phyloP scores from a whole-genome alignment of 1,140 invertebrate species.

The Drosophila pandora region DNA sequence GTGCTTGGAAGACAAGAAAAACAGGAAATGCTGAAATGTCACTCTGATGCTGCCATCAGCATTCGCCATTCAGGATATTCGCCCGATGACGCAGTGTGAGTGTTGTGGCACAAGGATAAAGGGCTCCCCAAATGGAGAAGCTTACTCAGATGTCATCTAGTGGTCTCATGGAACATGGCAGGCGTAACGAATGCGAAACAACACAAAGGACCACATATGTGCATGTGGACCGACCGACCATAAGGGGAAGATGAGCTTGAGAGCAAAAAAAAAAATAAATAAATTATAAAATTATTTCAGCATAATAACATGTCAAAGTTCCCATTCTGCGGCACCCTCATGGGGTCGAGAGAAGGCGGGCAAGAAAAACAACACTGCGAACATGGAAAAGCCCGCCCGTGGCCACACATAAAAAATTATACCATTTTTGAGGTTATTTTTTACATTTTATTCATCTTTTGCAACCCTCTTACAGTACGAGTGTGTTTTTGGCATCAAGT shows the following conservation, averaged over 20 bases:
- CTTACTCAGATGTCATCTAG: conserved; percentile 47
- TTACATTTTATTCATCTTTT: conserved; percentile 74
- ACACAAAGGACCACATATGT: conserved; percentile 21
- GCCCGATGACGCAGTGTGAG: conserved; percentile 21
- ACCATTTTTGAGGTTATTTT: conserved; percentile 67
- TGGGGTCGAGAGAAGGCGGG: conserved; percentile 34
- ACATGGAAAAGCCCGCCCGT: conserved; percentile 44
- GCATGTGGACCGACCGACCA: background rate
- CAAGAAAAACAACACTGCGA: conserved; percentile 54
- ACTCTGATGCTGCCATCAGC: conserved; percentile 62
- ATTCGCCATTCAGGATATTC: conserved; percentile 30
- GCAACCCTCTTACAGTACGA: conserved; percentile 22
- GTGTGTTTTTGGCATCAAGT: conserved; percentile 64
- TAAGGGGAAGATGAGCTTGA: background rate
- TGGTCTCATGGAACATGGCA: conserved; percentile 50
- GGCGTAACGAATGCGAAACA: conserved; percentile 52
- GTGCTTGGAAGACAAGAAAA: conserved; percentile 23
- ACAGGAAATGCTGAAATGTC: conserved; percentile 68
- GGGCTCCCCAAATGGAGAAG: conserved; percentile 54
- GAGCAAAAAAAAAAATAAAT: conserved; percentile 65
- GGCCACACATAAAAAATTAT: conserved; percentile 52
- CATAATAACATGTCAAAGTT: conserved; percentile 74
- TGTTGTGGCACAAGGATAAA: conserved; percentile 48
- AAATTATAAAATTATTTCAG: conserved; percentile 83
- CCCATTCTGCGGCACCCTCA: conserved; percentile 28